Conservation (phyloP, 2,888 invertebrate genomes). For the Eueremaeus valkanovi region DNA sequence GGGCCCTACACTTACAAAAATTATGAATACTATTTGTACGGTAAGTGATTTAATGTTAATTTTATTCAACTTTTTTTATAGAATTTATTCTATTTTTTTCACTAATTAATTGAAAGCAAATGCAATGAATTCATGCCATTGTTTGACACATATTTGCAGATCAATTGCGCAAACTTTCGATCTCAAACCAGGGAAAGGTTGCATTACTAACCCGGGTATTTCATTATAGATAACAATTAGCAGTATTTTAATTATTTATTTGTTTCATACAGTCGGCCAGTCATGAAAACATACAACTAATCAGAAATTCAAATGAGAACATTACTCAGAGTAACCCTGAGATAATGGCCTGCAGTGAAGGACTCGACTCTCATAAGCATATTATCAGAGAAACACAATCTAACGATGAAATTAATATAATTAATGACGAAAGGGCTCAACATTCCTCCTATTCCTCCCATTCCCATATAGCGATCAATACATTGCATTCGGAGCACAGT, state of each 20-base stretch:
- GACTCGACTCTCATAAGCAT: neutral
- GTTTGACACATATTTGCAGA: conserved; percentile 44
- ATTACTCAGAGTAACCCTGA: conserved; percentile 32
- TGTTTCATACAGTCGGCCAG: conserved; percentile 36
- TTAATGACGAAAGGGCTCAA: neutral
- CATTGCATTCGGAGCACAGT: neutral
- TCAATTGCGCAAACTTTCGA: conserved; percentile 48
- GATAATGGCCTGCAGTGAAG: neutral
- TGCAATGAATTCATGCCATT: neutral
- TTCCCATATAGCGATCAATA: neutral
- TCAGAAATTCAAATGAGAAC: conserved; percentile 17
- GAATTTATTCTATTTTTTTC: conserved; percentile 5
- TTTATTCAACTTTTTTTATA: conserved; percentile 4
- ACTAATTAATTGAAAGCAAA: neutral
- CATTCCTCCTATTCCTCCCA: no score
- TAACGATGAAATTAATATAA: neutral
- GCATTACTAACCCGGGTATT: conserved; percentile 36
- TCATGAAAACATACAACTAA: conserved; percentile 39
- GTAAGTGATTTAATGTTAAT: conserved; percentile 49
- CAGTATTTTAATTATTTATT: conserved; percentile 12
- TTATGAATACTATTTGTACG: conserved; percentile 84
- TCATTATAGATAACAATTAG: neutral
- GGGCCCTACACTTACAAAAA: conserved; percentile 56
- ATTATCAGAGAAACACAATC: conserved; percentile 6
- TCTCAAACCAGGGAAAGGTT: conserved; percentile 42